These are phyloP conservation scores for Pteromalus puparum DNA, from an alignment of 1,140 invertebrate species.

Conservation along the genomic window DNA sequence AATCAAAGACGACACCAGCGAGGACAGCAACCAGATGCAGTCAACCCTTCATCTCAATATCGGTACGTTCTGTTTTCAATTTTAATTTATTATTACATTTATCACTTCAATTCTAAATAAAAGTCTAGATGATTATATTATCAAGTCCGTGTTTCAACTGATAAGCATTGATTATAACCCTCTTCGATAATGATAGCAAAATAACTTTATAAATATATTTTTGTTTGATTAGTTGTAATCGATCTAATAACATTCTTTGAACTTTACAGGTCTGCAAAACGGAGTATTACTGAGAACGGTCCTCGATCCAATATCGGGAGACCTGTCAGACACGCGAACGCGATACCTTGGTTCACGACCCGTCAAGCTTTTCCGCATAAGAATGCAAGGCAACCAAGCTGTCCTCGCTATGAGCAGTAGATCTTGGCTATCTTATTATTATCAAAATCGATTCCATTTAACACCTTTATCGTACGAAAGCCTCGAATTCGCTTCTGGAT, in stretches of 20 bases:
- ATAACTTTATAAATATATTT: not conserved
- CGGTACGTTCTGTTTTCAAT: slow-evolving; percentile 76
- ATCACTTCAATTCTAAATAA: not conserved
- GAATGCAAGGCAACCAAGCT: slow-evolving; percentile 96
- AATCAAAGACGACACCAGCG: slow-evolving; percentile 77
- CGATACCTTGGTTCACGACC: slow-evolving; percentile 96
- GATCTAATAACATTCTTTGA: not conserved
- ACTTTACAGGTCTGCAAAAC: slow-evolving; percentile 85
- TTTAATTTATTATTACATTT: not conserved
- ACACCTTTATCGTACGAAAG: slow-evolving; percentile 97
- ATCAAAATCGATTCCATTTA: slow-evolving; percentile 97
- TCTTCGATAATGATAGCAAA: slow-evolving; percentile 44
- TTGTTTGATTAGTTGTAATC: not conserved
- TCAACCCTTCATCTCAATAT: slow-evolving; percentile 97
- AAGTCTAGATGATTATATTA: slow-evolving; percentile 41
- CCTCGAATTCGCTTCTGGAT: slow-evolving; percentile 98
- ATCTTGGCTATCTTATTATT: slow-evolving; percentile 99
- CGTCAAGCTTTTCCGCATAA: slow-evolving; percentile 96
- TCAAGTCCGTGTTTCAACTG: slow-evolving; percentile 52
- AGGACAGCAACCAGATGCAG: slow-evolving; percentile 76
- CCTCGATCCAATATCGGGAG: slow-evolving; percentile 96
- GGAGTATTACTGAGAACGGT: slow-evolving; percentile 97
- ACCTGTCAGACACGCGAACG: slow-evolving; percentile 97
- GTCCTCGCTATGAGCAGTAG: slow-evolving; percentile 98
- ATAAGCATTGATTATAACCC: slow-evolving; percentile 48